Evolutionary conservation across 2,797 vertebrate genomes (phyloP), one percentile per base, ranked within the genome.

Genomic region (Notoglanidium macrostoma): DNA sequence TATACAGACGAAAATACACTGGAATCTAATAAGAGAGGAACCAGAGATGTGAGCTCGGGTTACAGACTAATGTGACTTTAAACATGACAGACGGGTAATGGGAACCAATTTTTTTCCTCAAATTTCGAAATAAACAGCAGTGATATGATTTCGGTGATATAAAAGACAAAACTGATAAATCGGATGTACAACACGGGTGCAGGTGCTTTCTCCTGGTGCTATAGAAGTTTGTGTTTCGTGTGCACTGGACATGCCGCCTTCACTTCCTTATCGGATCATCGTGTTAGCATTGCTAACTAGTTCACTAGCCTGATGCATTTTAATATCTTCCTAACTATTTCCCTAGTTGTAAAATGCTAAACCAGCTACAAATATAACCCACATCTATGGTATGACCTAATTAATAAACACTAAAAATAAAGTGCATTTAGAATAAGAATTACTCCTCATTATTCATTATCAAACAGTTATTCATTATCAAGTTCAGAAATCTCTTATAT

Each of bases 21-120:
- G 44, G 11, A 89, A 90, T 89, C 59, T 57, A 73, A 90, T 88
- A 59, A 87, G 23, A 84, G 57, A 81, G 83, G 85, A 81, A 74
- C 61, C 51, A 57, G 85, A 87, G 86, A 14, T 55, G 51, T n/a
- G 67, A 77, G 35, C 68, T 89, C 26, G 12, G 19, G 35, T 82
- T 88, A n/a, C 63, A 65, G 26, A 77, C 85, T 86, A 86, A 89
- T 85, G 40, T n/a, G 51, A 46, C 83, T 49, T 46, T 81, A 63
- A 81, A 82, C 80, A 63, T 4, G 65, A 85, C 44, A 63, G 26
- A 65, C 1, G 7, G n/a, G 17, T 23, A 26, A 65, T 17, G 6
- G n/a, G 57, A 35, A 72, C 35, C 14, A 26, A 67, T 65, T 67
- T 82, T 46, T 0, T 63, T 44, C 40, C n/a, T 59, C 44, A 51